Base-by-base conservation (phyloP, 2,797 vertebrate species). In the Crax fasciolata region DNA sequence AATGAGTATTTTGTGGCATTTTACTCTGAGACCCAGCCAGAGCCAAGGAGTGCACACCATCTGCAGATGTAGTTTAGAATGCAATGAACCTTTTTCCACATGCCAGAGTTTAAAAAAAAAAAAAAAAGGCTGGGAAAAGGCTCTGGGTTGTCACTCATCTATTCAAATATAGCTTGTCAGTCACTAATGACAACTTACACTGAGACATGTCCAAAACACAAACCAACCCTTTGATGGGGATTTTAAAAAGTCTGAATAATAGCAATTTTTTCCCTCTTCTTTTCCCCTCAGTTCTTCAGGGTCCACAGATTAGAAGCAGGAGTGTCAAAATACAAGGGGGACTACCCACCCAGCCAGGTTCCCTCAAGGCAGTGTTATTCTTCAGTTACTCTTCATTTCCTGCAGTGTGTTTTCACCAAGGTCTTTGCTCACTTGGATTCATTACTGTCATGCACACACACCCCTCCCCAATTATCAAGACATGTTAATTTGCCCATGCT, bases 161-260 rank as follows among this genome's bases (percentile, higher is more conserved):
- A 96, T 95, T 96, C 84, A 96, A 83, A 95, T 95, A 94, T 84
- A 95, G 68, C 89, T 92, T 83, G 78, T 71, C 79, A 89, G 81
- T 95, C 88, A 89, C 95, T 90, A 92, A 96, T 73, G 94, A 93
- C 89, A 96, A 91, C 68, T 86, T 93, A 87, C 92, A 91, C 67
- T 94, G 87, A 94, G 92, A 83, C 75, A 83, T 55, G 84, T 90
- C 87, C 93, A 96, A 96, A 91, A 85, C 28, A 10, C 82, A 94
- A 81, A 94, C 89, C 66, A 92, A 10, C n/a, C 62, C 62, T 96
- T 96, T 92, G 93, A 89, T 62, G 39, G 72, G 79, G 84, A 43
- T 63, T 95, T 94, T 75, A 25, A 14, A 54, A 94, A 86, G 78
- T 87, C 81, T 92, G 89, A 93, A 93, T 87, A 94, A 92, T 66